Base-by-base conservation (phyloP, 64 coral and sea anemone species). In the Platygyra sinensis region DNA sequence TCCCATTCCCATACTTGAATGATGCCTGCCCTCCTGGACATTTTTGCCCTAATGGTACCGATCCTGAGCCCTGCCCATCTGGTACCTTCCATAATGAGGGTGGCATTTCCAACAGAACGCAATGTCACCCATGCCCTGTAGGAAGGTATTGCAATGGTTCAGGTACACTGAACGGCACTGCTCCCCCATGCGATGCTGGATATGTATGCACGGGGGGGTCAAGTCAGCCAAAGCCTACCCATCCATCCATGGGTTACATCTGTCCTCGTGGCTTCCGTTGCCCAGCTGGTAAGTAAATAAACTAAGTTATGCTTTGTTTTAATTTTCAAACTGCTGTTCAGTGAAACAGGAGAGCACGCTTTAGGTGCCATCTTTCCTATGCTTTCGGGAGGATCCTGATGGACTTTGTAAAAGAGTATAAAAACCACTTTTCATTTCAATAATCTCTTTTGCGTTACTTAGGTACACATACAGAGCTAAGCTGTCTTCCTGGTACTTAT, bases 1-100 rank as follows among this genome's bases (percentile, higher is more conserved):
- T 97, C 65, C 81, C 72, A 10, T 97, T 78, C 83, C 7, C 75
- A 19, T 97, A 82, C 60, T 39, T 97, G 24, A 97, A 97, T 78
- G 95, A 96, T 59, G 90, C 87, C 62, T 99, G 97, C 24, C 97
- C 97, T 72, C 91, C 94, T 33, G 97, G 97, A 17, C 85, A 93
- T 54, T 95, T 91, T 25, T 99, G 97, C 20, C 74, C 36, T 15
- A 93, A 93, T 62, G 97, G 97, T 71, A 90, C 72, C 22, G 76
- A 93, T 8, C 95, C 95, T 32, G 78, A 90, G 5, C 92, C 95
- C 3, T 97, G 95, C 49, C 86, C 89, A 27, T 85, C 91, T 36
- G 95, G 95, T 62, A 93, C 86, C 15, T 97, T 72, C 59, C 91
- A 97, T 33, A 97, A 97, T 30, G 87, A 88, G 52, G 95, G 95